Base-by-base conservation (phyloP, 2,888 invertebrate genomes). In the Drosophila formosana region DNA sequence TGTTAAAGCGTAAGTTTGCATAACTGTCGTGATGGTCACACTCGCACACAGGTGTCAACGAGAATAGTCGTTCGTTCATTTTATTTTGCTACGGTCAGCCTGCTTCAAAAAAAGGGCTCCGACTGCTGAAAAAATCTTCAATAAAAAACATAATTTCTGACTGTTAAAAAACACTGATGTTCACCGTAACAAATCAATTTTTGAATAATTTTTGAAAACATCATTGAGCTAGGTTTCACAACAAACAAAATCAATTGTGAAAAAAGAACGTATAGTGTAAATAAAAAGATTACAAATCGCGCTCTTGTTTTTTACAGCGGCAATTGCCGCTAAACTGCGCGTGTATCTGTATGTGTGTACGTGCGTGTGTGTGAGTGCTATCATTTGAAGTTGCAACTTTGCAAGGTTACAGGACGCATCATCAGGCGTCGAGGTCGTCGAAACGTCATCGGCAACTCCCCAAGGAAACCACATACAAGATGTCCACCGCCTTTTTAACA, bases 401-500 rank as follows among this genome's bases (percentile, higher is more conserved):
- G 32, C 34, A 34, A 71, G 43, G 50, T 51, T 75, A 47, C 53
- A 45, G 57, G 56, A 41, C 53, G 32, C 50, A 55, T 39, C 25
- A 46, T 51, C 49, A 57, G 13, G 13, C 13, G 9, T 41, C 46
- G 56, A 47, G 47, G 47, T 56, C 56, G 46, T 4, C n/a, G 26
- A 9, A 56, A 8, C 56, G 13, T 8, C 66, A 56, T 56, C 72
- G 28, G 72, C 72, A 67, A 72, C 72, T 72, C 51, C 55, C 32
- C 13, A 51, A 46, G 39, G 34, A 11, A 47, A 49, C 50, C n/a
- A 34, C 7, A 18, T 13, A 26, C 9, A 75, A 72, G 9, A 97
- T 97, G 97, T 96, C 96, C 88, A 96, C 97, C 75, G 96, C 96
- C 72, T 93, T 96, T 80, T 93, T 97, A 85, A 96, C 96, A 72